Base-by-base conservation (phyloP, 2,113 vertebrate species). In the Theristicus caerulescens region DNA sequence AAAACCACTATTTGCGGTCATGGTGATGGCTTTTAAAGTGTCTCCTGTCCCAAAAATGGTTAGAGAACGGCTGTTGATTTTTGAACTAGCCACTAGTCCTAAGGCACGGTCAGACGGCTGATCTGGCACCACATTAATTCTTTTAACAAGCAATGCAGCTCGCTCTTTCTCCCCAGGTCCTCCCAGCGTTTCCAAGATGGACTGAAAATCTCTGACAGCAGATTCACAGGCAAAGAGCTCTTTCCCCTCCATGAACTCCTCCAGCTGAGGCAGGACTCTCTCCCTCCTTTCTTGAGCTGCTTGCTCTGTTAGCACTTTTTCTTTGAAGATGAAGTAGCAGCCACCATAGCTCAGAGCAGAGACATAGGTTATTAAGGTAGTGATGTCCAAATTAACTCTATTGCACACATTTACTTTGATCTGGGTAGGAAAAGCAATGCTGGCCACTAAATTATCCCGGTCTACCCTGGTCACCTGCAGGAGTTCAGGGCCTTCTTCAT, bases 1-100 rank as follows among this genome's bases (percentile, higher is more conserved):
- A 85, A 99, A 99, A 26, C 99, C 99, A 58, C 99, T 99, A 84
- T 99, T 99, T 16, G 99, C 99, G 0, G 99, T 99, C 99, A 99
- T 99, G 18, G 99, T 99, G 83, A 99, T 97, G 7, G 99, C 99
- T 89, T 97, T 99, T 65, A 99, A 97, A 6, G 98, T 93, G 94
- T 99, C 99, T 42, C 99, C 99, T 0, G 99, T 99, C 25, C 99
- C 99, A 55, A 99, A 99, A 95, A 99, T 99, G 52, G 98, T 97
- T 46, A 99, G 97, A 1, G 99, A 99, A 82, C 99, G 99, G 26
- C 82, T 98, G 69, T 99, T 99, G 90, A 99, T 98, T 94, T 99
- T 99, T 81, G 99, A 99, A 83, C 99, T 99, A 52, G 97, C 95
- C 42, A 98, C 98, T 51, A 99, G 98, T 84, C 94, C 97, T 93